Percentiles rank a stretch among this genome's conserved stretches.
phyloP scores from a whole-genome alignment of 2,888 invertebrate species.

The Poecilobothrus nobilitatus region DNA sequence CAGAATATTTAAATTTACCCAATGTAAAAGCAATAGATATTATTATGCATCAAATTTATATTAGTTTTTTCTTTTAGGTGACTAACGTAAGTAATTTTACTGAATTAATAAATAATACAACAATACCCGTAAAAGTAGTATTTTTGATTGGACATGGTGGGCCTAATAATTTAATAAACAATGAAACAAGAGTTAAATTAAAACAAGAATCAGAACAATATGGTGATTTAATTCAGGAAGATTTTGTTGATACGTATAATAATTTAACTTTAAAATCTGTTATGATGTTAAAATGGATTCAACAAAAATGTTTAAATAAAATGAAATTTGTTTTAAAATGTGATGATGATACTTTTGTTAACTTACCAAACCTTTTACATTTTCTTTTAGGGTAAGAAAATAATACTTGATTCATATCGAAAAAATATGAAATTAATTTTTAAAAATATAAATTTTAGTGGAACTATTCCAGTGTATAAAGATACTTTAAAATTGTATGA shows the following conservation, averaged over 20 bases:
- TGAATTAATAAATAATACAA: constrained; percentile 21
- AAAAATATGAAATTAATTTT: background rate
- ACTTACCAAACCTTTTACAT: constrained; percentile 58
- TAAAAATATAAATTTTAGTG: constrained; percentile 18
- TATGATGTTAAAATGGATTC: constrained; percentile 75
- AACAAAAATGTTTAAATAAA: constrained; percentile 51
- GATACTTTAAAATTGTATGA: constrained; percentile 39
- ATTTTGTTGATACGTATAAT: constrained; percentile 74
- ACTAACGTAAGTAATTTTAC: constrained; percentile 14
- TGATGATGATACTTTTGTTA: constrained; percentile 81
- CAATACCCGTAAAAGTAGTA: constrained; percentile 32
- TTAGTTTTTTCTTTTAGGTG: background rate
- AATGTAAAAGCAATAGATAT: background rate
- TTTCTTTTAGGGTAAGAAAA: constrained; percentile 40
- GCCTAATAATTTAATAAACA: constrained; percentile 32
- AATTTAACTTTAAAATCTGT: constrained; percentile 79
- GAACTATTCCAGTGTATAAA: constrained; percentile 42
- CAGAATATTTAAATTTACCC: constrained; percentile 30
- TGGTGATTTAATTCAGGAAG: constrained; percentile 74
- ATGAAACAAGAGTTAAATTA: constrained; percentile 54
- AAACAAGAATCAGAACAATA: constrained; percentile 57
- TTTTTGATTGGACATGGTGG: constrained; percentile 37
- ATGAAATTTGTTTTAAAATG: constrained; percentile 70
- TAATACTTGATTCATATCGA: background rate
- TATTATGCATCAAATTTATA: background rate